A percentile compares a stretch with the other conserved stretches of the same genome.
These are phyloP conservation scores for Delphinus delphis DNA, from an alignment of 2,113 vertebrate genomes.

Conservation along the genomic window DNA sequence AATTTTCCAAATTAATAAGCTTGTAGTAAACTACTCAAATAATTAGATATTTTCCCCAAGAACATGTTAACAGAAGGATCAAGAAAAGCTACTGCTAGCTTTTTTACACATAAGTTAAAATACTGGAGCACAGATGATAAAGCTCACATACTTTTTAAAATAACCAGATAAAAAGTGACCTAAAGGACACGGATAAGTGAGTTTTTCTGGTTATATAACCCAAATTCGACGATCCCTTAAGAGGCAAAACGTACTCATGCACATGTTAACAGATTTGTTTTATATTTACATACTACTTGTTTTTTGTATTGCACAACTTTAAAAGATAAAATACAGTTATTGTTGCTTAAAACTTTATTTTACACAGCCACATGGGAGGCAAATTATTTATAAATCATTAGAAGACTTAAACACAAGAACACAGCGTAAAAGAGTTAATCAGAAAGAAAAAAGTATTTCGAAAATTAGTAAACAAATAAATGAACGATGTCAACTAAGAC, in stretches of 20 bases:
- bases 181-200: background rate
- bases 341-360: constrained; percentile 41
- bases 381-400: constrained; percentile 21
- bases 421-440: background rate
- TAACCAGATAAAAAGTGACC: background rate
- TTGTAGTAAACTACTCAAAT: background rate
- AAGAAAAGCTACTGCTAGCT: background rate
- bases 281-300: background rate
- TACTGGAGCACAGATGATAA: background rate
- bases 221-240: background rate
- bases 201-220: background rate
- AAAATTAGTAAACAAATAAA: background rate
- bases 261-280: background rate
- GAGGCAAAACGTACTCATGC: background rate
- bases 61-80: background rate
- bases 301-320: background rate
- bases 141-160: background rate
- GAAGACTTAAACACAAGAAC: background rate
- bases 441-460: constrained; percentile 31
- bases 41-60: background rate
- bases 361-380: background rate
- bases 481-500: background rate
- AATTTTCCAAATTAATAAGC: constrained; percentile 5
- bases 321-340: background rate
- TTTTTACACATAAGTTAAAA: background rate